Conservation (phyloP, 1,140 invertebrate species). For the Patella vulgata region DNA sequence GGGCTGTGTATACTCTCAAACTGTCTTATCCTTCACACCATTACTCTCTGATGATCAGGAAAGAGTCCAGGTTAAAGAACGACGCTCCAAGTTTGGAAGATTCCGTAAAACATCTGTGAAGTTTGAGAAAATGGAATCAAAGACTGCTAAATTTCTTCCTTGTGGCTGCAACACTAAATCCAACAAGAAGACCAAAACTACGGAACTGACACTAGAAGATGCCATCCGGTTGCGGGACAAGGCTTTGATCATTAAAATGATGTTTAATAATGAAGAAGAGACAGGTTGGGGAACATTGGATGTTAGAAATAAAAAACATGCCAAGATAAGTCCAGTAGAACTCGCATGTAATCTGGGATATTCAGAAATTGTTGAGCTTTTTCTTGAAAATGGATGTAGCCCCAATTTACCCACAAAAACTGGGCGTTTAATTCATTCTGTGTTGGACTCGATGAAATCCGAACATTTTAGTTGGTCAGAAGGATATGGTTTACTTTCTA, state of each 20-base stretch:
- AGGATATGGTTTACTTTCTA: slow-evolving; percentile 20
- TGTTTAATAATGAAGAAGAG: slow-evolving; percentile 10
- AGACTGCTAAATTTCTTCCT: slow-evolving; percentile 3
- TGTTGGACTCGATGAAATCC: slow-evolving; percentile 36
- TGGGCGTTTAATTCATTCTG: slow-evolving; percentile 45
- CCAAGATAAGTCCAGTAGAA: slow-evolving; percentile 33
- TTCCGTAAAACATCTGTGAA: not conserved
- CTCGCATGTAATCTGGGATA: slow-evolving; percentile 40
- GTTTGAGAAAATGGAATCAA: not conserved
- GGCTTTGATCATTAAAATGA: slow-evolving; percentile 5
- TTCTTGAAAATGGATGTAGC: slow-evolving; percentile 49
- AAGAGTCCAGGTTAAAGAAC: not conserved
- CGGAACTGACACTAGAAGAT: not conserved
- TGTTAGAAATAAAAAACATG: not conserved
- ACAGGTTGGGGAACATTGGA: not conserved
- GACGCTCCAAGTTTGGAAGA: not conserved
- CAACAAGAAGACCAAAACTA: not conserved
- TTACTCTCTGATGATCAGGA: not conserved
- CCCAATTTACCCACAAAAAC: slow-evolving; percentile 46
- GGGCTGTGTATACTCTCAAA: slow-evolving; percentile 16
- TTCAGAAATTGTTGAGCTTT: slow-evolving; percentile 40
- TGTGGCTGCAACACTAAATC: not conserved
- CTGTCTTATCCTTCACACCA: not conserved
- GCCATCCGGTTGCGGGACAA: slow-evolving; percentile 7
- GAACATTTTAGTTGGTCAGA: slow-evolving; percentile 15